Conservation (phyloP, 2,888 invertebrate genomes). For the Phasia obesa region DNA sequence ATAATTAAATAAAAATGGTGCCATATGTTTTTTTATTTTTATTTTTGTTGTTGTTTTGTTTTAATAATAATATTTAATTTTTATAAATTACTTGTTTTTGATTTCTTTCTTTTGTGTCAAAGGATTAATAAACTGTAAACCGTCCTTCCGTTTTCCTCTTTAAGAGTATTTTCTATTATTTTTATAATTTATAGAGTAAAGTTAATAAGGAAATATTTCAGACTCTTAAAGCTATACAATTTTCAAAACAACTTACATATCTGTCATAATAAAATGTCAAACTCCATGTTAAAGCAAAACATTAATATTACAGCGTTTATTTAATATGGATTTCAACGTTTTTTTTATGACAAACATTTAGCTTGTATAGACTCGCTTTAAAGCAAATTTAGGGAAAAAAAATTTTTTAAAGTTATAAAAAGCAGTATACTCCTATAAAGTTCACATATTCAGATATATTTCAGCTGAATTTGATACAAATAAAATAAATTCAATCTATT, state of each 20-base stretch:
- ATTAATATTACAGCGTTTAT: no score
- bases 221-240: conserved; percentile 21
- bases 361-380: no score
- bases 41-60: conserved; percentile 40
- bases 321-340: no score
- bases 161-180: conserved; percentile 1
- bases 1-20: conserved; percentile 69
- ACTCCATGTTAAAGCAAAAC: background rate
- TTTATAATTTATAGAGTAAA: conserved; percentile 18
- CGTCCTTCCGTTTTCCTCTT: conserved; percentile 19
- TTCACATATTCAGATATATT: no score
- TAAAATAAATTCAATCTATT: no score
- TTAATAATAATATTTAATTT: conserved; percentile 39
- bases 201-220: conserved; percentile 11
- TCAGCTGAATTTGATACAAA: no score
- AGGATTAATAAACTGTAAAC: conserved; percentile 65
- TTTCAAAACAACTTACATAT: background rate
- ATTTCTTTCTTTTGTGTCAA: conserved; percentile 49
- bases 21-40: no score
- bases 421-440: no score
- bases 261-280: background rate
- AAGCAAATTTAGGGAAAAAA: no score
- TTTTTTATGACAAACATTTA: no score
- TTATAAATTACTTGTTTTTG: conserved; percentile 43
- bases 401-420: no score